phyloP scores from a whole-genome alignment of 2,797 vertebrate species.

The Chromobotia macracanthus region DNA sequence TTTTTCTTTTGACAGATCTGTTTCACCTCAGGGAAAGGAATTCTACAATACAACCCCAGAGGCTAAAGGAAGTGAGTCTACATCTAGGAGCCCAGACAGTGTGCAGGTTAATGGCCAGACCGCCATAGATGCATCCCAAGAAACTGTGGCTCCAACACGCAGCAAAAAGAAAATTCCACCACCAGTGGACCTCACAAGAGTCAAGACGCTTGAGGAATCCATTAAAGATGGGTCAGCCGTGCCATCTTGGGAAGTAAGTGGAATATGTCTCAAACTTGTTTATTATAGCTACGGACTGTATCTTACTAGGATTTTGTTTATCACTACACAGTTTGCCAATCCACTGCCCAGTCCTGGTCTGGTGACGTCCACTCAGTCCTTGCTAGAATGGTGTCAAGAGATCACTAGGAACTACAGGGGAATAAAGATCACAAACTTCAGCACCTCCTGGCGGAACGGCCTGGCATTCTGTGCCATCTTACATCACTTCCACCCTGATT shows the following conservation, averaged over 20 bases:
- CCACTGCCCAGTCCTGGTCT: constrained; percentile 51
- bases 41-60: constrained; percentile 4
- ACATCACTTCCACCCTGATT: constrained; percentile 83
- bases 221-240: constrained; percentile 58
- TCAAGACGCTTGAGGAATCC: constrained; percentile 45
- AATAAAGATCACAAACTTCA: constrained; percentile 81
- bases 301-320: constrained; percentile 28
- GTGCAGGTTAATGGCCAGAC: constrained; percentile 37
- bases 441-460: constrained; percentile 82
- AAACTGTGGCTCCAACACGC: constrained; percentile 32
- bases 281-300: neutral
- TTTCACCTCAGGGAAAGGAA: constrained; percentile 12
- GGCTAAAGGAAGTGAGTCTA: neutral
- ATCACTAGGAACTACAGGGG: constrained; percentile 74
- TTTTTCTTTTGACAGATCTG: constrained; percentile 13
- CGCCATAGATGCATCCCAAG: constrained; percentile 13
- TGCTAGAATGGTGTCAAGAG: constrained; percentile 79
- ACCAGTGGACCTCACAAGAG: constrained; percentile 66
- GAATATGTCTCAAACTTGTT: neutral
- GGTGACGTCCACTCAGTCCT: constrained; percentile 72
- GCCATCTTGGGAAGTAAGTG: constrained; percentile 65
- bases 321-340: constrained; percentile 34
- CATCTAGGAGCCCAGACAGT: neutral
- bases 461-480: constrained; percentile 82
- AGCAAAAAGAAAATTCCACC: constrained; percentile 67